Evolutionary conservation across 2,888 invertebrate genomes (phyloP).

Genomic region (Pyrochroa serraticornis): DNA sequence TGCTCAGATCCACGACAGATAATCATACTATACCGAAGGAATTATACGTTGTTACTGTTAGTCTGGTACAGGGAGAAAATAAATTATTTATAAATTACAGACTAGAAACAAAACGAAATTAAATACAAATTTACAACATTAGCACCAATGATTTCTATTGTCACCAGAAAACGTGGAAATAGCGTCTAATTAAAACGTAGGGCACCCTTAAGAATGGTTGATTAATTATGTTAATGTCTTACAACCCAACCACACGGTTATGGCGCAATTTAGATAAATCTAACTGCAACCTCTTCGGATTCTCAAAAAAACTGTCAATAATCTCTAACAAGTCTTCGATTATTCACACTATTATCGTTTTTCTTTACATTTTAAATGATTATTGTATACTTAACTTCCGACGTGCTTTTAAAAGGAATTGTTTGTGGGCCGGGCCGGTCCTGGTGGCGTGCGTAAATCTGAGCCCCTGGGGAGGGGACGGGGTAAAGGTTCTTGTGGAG

Average conservation of each 20-base stretch:
- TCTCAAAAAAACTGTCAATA: too few relatives aligned
- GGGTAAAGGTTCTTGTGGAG: conserved; percentile 25
- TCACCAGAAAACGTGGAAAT: too few relatives aligned
- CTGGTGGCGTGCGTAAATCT: conserved; percentile 17
- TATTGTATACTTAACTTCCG: not conserved
- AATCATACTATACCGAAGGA: not conserved
- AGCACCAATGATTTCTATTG: too few relatives aligned
- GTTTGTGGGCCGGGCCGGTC: not conserved
- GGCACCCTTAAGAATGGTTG: too few relatives aligned
- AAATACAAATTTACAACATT: not conserved
- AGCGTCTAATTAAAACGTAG: too few relatives aligned
- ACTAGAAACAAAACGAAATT: not conserved
- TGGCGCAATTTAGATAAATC: too few relatives aligned
- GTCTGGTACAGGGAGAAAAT: not conserved
- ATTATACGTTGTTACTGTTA: conserved; percentile 9
- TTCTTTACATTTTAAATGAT: too few relatives aligned
- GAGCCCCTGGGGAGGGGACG: conserved; percentile 25
- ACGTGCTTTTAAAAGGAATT: not conserved
- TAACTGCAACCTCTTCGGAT: too few relatives aligned
- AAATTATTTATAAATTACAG: not conserved
- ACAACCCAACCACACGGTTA: too few relatives aligned
- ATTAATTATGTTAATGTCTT: too few relatives aligned
- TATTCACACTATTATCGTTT: too few relatives aligned
- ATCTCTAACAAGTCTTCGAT: too few relatives aligned
- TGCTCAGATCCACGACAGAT: conserved; percentile 1